Evolutionary conservation across 2,113 vertebrate species (phyloP), one percentile per base, ranked within the genome.

Genomic region (Epinephelus moara): DNA sequence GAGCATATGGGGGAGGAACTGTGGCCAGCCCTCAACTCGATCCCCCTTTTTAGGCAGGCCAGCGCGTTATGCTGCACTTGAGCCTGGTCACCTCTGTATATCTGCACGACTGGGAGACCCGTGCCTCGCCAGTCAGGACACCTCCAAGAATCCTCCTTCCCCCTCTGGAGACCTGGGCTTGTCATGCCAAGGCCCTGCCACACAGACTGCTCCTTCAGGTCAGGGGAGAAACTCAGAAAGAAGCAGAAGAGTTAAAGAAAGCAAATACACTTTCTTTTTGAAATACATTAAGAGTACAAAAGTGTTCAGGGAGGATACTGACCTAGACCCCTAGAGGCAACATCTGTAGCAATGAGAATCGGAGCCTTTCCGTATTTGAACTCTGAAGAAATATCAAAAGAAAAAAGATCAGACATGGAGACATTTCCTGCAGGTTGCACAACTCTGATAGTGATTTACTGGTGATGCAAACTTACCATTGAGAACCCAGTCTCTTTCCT

Each of bases 101-200:
- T 95, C 90, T 91, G 93, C 93, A 63, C 84, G 96, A 98, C 97
- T 98, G 97, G 97, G 97, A 95, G 97, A 97, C 96, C 97, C 97
- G 97, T 93, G 97, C 97, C 97, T 97, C 97, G 96, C 97, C 93
- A 98, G 97, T 97, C 97, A 89, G 98, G 97, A 97, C 97, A 97
- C 84, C 96, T 97, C 96, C 97, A 99, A 97, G 97, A 99, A 97
- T 98, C 97, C 98, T 98, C 97, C 97, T 97, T 97, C 98, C 98
- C 98, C 97, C 97, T 95, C 95, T 97, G 97, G 97, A 97, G 96
- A 98, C 97, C 98, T 99, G 97, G 97, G 97, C 96, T 93, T 97
- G 97, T 99, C 98, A 99, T 99, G 98, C 98, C 98, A 99, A 99
- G 97, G 97, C 97, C 98, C 98, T 99, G 98, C 98, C 98, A 98